These are phyloP conservation scores for Rafetus swinhoei DNA, from an alignment of 2,113 vertebrate species.

Conservation along the genomic window DNA sequence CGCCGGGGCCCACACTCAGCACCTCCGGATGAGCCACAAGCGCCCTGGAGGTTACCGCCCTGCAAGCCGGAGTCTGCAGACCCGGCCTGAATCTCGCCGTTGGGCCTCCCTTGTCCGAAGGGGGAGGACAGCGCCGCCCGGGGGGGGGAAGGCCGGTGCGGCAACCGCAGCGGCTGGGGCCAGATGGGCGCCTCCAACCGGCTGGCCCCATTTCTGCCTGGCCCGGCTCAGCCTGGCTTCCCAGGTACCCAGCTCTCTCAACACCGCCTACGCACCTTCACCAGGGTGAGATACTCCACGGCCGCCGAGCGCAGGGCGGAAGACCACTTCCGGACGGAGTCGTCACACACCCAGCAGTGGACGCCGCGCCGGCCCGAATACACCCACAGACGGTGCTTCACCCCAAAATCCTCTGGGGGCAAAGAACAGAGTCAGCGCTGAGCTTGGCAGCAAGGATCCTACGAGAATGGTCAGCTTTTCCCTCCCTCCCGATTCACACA, in stretches of 20 bases:
- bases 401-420: conserved; percentile 91
- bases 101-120: not conserved
- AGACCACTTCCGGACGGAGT: conserved; percentile 90
- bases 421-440: not conserved
- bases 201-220: too few relatives aligned
- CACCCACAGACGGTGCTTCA: conserved; percentile 93
- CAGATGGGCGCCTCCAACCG: not conserved
- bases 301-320: conserved; percentile 88
- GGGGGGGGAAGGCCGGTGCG: not conserved
- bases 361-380: conserved; percentile 96
- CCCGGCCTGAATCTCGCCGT: rapidly evolving
- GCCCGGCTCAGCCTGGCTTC: not conserved
- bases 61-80: not conserved
- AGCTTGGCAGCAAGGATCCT: not conserved
- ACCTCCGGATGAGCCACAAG: not conserved
- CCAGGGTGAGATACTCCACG: conserved; percentile 92
- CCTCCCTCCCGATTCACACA: not conserved
- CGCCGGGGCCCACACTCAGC: not conserved
- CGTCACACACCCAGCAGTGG: conserved; percentile 98
- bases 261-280: conserved; percentile 79
- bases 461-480: too few relatives aligned
- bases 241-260: not conserved
- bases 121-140: too few relatives aligned
- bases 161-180: not conserved
- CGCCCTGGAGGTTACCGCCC: not conserved